Evolutionary conservation across 2,113 vertebrate species (phyloP), one percentile per base, ranked within the genome.

Genomic region (Macaca nemestrina): DNA sequence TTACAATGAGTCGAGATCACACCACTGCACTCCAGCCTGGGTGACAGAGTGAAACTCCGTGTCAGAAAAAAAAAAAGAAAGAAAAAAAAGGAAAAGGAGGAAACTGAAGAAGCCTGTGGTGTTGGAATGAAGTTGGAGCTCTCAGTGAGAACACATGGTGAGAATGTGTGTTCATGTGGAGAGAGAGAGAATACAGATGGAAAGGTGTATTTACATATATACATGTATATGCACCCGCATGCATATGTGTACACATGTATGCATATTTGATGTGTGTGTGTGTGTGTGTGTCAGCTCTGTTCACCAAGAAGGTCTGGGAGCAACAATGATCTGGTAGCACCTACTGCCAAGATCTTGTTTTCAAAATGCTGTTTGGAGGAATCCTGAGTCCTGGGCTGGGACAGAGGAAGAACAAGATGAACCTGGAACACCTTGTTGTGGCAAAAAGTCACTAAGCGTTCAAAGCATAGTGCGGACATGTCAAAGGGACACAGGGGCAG

Each of bases 401-500:
- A 48, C 45, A 43, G 45, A 50, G 84, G 27, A 83, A 61, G 61
- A 10, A 2, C 1, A 45, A 73, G 17, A 13, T 2, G 30, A 75
- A 48, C 48, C 45, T 7, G 50, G 48, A 55, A 50, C 27, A 11
- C 45, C 52, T 23, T 14, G 8, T 20, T 72, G 35, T 10, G 32
- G 50, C 88, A 50, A 61, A 57, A 83, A 50, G 55, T 43, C 22
- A 55, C 59, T n/a, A 40, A 17, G 7, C 35, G 4, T 45, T 48
- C 35, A 22, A 22, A 22, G 30, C 40, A 22, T 0, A 11, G 45
- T 4, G 45, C 11, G 8, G 67, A 52, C n/a, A 0, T 16, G 4
- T 45, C 38, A n/a, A 70, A 80, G 23, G 27, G 38, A 50, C 40
- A n/a, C 22, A 78, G 23, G 61, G 82, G 35, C 20, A 16, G 10